Evolutionary conservation across 2,888 invertebrate species (phyloP).

Genomic region (Sphaeridia pumilis): DNA sequence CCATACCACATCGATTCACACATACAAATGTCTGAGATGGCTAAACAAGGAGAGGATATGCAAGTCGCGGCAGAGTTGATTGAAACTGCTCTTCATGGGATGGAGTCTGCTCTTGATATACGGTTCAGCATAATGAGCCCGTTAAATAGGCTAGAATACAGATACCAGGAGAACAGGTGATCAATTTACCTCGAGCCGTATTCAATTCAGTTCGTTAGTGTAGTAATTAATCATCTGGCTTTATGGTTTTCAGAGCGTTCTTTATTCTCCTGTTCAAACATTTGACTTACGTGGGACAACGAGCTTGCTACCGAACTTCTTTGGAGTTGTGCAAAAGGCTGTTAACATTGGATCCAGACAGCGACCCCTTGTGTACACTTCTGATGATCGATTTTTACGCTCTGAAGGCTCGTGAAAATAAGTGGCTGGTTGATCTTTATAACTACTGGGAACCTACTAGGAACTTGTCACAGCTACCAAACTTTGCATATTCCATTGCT

Average conservation of each 20-base stretch:
- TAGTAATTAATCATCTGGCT: constrained; percentile 3
- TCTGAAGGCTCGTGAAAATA: constrained; percentile 56
- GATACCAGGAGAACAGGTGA: constrained; percentile 65
- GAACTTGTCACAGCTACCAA: constrained; percentile 70
- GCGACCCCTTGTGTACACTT: constrained; percentile 63
- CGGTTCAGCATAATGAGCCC: constrained; percentile 63
- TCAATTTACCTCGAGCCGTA: constrained; percentile 1
- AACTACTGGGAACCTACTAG: constrained; percentile 50
- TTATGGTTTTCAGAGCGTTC: constrained; percentile 49
- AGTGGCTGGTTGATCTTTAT: constrained; percentile 52
- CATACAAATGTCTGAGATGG: constrained; percentile 68
- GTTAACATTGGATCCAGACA: constrained; percentile 60
- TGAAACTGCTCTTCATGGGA: constrained; percentile 61
- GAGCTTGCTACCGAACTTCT: constrained; percentile 75
- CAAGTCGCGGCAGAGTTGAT: constrained; percentile 66
- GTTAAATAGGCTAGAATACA: constrained; percentile 62
- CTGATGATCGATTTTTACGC: constrained; percentile 74
- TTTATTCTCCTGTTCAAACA: constrained; percentile 73
- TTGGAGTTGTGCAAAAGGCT: constrained; percentile 73
- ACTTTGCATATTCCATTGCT: constrained; percentile 70
- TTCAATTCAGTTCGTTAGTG: too few relatives aligned
- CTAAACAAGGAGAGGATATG: constrained; percentile 63
- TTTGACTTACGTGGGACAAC: constrained; percentile 59
- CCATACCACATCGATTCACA: constrained; percentile 53
- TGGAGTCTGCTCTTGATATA: constrained; percentile 68